Conservation (phyloP, 2,797 vertebrate species). For the Pteropus rufus region DNA sequence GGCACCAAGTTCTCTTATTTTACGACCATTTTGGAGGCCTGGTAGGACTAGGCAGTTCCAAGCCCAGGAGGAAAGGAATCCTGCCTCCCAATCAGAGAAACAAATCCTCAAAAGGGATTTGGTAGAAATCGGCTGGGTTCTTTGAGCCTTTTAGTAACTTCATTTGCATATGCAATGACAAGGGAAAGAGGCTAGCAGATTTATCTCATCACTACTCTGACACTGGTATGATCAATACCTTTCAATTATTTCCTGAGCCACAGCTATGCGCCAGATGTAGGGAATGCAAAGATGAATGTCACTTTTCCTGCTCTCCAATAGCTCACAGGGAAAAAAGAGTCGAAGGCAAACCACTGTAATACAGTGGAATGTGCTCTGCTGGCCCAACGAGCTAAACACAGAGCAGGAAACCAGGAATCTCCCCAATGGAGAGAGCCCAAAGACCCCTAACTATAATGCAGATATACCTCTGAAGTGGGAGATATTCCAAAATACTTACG, state of each 20-base stretch:
- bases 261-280: neutral
- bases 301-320: neutral
- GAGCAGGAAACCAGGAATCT: neutral
- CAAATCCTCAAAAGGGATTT: neutral
- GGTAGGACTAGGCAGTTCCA: neutral
- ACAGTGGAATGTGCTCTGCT: neutral
- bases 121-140: neutral
- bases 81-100: neutral
- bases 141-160: neutral
- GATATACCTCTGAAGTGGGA: neutral
- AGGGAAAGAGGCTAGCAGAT: neutral
- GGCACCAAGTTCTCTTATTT: neutral
- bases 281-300: neutral
- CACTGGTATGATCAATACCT: neutral
- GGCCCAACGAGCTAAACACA: neutral
- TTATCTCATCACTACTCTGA: neutral
- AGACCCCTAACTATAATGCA: neutral
- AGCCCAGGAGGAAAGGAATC: neutral
- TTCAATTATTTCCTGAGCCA: conserved; percentile 27
- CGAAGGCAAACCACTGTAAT: neutral
- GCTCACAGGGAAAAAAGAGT: neutral
- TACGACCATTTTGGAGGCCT: neutral
- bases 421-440: neutral
- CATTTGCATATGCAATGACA: neutral
- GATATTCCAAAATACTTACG: neutral